Base-by-base conservation (phyloP, 2,797 vertebrate genomes). In the Platyrinchus mystaceus region DNA sequence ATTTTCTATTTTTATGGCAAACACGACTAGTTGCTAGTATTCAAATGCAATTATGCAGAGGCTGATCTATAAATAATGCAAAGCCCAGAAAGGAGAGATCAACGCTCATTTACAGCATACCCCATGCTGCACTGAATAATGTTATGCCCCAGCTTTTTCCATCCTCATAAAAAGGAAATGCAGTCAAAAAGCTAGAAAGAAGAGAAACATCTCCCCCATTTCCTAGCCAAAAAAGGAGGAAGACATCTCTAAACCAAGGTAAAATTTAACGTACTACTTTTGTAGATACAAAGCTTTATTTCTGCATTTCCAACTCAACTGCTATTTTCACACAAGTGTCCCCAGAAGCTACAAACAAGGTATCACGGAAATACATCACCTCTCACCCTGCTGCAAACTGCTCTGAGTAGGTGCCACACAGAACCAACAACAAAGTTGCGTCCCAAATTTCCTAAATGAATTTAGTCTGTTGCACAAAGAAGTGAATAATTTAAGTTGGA, bases 21-120 rank as follows among this genome's bases (percentile, higher is more conserved):
- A 93, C 83, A 86, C 70, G 89, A 93, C 87, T 87, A 70, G 94
- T 67, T 90, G 79, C 84, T 84, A 92, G 84, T 86, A 95, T 95
- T 95, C 92, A 94, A 95, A 95, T 90, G 88, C 90, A 97, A 96
- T 95, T 95, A 93, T 73, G 82, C 60, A 88, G 80, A 94, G 52
- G 56, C 41, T 90, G 77, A 82, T 90, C 78, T 87, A 97, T 95
- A 96, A 97, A 97, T 96, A 96, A 96, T 94, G 83, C 96, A 96
- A 90, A 93, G 47, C 70, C 13, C 77, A 93, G 80, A 94, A 86
- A 95, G 68, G 24, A 86, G 85, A 91, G 71, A 94, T 82, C 74
- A 89, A 76, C 66, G 18, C 50, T 88, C 85, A 77, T 92, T 92
- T 91, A 93, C 85, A 92, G 82, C 59, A 67, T 26, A n/a, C 32